Evolutionary conservation across 1,140 invertebrate genomes (phyloP).

Genomic region (Venustaconcha ellipsiformis): DNA sequence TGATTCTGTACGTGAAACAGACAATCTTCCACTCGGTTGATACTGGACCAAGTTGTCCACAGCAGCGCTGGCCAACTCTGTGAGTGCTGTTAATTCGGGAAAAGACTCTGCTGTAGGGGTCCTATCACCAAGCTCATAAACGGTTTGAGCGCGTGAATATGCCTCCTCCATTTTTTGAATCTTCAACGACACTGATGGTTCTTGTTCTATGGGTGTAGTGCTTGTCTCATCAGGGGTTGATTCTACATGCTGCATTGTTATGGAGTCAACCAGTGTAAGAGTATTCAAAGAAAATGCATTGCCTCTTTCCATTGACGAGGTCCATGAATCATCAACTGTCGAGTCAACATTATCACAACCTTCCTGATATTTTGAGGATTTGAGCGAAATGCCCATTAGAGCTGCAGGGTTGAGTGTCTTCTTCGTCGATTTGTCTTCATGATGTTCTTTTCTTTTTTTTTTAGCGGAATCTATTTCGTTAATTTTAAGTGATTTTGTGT

Average conservation of each 20-base stretch:
- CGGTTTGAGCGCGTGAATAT: not conserved
- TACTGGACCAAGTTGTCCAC: conserved; percentile 18
- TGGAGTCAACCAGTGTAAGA: not conserved
- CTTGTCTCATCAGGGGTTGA: not conserved
- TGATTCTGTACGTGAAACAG: conserved; percentile 49
- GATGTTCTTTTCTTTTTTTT: too few relatives aligned
- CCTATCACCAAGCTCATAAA: conserved; percentile 36
- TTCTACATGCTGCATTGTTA: not conserved
- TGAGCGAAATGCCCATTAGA: too few relatives aligned
- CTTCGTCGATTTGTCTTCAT: too few relatives aligned
- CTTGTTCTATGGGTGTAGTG: not conserved
- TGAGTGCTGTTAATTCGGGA: conserved; percentile 14
- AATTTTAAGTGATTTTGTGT: too few relatives aligned
- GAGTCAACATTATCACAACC: too few relatives aligned
- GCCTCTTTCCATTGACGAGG: not conserved
- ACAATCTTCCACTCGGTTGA: conserved; percentile 34
- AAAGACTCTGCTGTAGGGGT: conserved; percentile 30
- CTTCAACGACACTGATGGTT: not conserved
- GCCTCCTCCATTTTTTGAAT: not conserved
- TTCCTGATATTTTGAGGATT: too few relatives aligned
- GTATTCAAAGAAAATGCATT: conserved; percentile 6
- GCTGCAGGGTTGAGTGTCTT: too few relatives aligned
- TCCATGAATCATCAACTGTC: too few relatives aligned
- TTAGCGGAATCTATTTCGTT: too few relatives aligned
- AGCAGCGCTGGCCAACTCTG: conserved; percentile 18